phyloP scores from a whole-genome alignment of 2,113 vertebrate genomes.

The Myxocyprinus asiaticus region DNA sequence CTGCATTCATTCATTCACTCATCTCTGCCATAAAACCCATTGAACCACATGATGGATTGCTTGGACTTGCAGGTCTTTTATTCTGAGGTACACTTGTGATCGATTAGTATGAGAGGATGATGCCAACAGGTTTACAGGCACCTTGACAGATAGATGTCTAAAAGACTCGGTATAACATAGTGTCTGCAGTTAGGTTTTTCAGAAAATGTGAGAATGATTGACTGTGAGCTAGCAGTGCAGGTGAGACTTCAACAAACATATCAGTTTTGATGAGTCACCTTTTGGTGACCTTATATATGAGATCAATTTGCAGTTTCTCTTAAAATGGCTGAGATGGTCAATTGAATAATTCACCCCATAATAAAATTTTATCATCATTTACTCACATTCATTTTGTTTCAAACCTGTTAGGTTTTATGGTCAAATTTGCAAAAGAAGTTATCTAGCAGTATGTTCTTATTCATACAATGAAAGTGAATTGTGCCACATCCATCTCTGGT shows the following conservation, averaged over 20 bases:
- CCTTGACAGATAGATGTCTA: neutral
- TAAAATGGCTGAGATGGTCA: too few relatives aligned
- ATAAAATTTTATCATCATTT: too few relatives aligned
- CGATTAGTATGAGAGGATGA: constrained; percentile 9
- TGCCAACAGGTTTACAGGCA: neutral
- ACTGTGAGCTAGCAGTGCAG: neutral
- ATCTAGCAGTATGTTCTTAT: too few relatives aligned
- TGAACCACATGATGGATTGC: neutral
- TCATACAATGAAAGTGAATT: too few relatives aligned
- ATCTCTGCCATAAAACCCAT: neutral
- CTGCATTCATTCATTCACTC: neutral
- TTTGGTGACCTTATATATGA: neutral
- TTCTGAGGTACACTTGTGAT: neutral
- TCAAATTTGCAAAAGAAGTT: too few relatives aligned
- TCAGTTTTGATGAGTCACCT: constrained; percentile 14
- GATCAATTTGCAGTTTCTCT: neutral
- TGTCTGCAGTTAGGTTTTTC: neutral
- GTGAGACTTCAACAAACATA: neutral
- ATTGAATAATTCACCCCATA: too few relatives aligned
- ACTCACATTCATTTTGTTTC: too few relatives aligned
- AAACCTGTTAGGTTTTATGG: too few relatives aligned
- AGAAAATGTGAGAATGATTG: constrained; percentile 9
- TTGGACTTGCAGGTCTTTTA: neutral
- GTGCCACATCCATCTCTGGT: too few relatives aligned
- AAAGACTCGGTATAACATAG: neutral